phyloP scores from a whole-genome alignment of 2,113 vertebrate genomes.

The Sakesphorus luctuosus region DNA sequence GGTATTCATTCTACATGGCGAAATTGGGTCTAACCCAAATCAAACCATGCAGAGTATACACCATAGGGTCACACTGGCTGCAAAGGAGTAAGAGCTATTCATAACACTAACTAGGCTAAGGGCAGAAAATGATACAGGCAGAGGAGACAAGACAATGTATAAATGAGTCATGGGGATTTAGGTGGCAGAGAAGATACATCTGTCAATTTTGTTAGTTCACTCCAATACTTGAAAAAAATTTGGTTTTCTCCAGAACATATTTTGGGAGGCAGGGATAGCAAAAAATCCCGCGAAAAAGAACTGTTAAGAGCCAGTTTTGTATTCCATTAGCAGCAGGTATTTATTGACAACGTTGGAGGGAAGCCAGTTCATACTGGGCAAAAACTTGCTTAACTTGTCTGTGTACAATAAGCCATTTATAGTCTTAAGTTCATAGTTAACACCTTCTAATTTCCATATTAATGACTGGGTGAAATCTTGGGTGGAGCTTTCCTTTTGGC shows the following conservation, averaged over 20 bases:
- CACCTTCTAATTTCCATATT: too few relatives aligned
- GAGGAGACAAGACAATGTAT: background rate
- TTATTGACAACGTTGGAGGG: too few relatives aligned
- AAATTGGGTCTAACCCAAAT: background rate
- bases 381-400: too few relatives aligned
- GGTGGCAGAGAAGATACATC: background rate
- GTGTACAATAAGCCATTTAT: too few relatives aligned
- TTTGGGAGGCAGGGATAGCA: background rate
- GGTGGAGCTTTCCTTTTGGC: too few relatives aligned
- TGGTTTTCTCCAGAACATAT: background rate
- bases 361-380: too few relatives aligned
- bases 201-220: background rate
- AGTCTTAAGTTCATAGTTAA: too few relatives aligned
- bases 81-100: background rate
- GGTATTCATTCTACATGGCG: background rate
- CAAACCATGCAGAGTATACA: background rate
- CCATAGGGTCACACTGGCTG: background rate
- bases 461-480: too few relatives aligned
- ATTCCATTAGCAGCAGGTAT: too few relatives aligned
- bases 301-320: too few relatives aligned
- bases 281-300: too few relatives aligned
- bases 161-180: background rate
- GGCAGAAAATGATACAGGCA: background rate
- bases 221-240: background rate
- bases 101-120: background rate